A percentile compares a stretch with the other conserved stretches of the same genome.
phyloP scores from a whole-genome alignment of 2,113 vertebrate genomes.

The Psilopogon haemacephalus region DNA sequence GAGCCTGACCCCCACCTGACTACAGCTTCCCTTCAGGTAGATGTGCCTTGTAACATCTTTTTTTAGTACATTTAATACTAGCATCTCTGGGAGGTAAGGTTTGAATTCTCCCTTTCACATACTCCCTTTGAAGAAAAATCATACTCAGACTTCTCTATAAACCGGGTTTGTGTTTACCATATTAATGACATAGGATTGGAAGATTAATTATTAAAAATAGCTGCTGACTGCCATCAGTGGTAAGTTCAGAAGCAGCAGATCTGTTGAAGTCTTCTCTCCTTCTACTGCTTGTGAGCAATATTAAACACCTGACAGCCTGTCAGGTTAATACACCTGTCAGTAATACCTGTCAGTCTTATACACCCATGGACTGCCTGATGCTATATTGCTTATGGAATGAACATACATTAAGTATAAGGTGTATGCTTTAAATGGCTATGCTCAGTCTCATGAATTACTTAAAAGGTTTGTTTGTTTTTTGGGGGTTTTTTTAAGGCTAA shows the following conservation, averaged over 20 bases:
- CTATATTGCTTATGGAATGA: background rate
- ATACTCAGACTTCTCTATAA: background rate
- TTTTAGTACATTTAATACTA: background rate
- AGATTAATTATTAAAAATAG: background rate
- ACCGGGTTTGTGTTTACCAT: background rate
- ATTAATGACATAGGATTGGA: background rate
- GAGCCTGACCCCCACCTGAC: too few species aligned
- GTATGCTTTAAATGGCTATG: background rate
- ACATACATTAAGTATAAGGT: background rate
- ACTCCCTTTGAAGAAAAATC: background rate
- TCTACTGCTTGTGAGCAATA: fast-evolving
- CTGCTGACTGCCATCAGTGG: background rate
- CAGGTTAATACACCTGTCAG: too few species aligned
- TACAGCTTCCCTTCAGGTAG: too few species aligned
- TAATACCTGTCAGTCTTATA: too few species aligned
- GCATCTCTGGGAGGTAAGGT: background rate
- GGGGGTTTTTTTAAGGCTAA: background rate
- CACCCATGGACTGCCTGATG: background rate
- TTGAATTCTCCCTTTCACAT: background rate
- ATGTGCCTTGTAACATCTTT: background rate
- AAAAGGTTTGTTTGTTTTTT: background rate
- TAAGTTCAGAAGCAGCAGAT: background rate
- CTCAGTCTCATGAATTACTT: background rate
- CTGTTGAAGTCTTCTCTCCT: background rate
- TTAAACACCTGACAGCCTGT: too few species aligned